These are phyloP conservation scores for Nephrotoma guestfalica DNA, from an alignment of 2,888 invertebrate genomes.

Conservation along the genomic window DNA sequence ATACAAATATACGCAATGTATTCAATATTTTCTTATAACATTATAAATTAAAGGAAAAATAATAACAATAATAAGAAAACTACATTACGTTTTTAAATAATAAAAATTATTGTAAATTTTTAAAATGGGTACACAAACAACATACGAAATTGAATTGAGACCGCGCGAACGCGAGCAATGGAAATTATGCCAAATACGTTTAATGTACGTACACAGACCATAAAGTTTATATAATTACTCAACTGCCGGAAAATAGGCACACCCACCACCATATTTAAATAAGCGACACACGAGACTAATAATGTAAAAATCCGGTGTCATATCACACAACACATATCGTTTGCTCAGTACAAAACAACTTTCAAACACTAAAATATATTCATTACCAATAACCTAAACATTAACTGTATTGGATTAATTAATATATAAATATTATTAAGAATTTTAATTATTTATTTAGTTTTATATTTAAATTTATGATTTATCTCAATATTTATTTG, in stretches of 20 bases:
- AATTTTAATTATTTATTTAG: background rate
- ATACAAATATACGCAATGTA: background rate
- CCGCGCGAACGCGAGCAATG: background rate
- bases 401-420: no score
- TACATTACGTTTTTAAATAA: background rate
- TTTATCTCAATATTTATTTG: background rate
- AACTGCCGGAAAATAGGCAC: background rate
- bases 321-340: no score
- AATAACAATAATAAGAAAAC: background rate
- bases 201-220: background rate
- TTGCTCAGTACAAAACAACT: no score
- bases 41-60: background rate
- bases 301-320: background rate
- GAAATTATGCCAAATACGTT: background rate
- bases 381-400: no score
- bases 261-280: background rate
- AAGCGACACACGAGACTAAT: background rate
- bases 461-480: background rate
- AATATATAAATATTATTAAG: no score
- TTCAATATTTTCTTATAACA: background rate
- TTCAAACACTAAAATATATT: no score
- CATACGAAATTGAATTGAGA: no score
- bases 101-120: background rate
- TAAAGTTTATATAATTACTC: background rate
- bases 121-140: background rate